These are phyloP conservation scores for Fragum whitleyi DNA, from an alignment of 2,888 invertebrate genomes.

Conservation along the genomic window DNA sequence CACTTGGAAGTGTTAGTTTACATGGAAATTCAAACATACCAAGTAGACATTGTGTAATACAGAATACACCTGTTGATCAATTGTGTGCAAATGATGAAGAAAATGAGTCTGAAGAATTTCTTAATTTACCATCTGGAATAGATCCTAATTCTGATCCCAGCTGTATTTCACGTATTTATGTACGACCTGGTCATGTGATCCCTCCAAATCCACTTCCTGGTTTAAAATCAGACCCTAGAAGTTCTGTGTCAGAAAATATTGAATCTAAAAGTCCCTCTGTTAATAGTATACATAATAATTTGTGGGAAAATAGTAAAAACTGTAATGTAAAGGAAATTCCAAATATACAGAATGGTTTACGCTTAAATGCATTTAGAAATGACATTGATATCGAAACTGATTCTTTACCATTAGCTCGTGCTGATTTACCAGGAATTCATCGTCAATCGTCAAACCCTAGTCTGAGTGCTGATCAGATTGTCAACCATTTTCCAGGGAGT, in stretches of 20 bases:
- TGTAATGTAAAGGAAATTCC: constrained; percentile 12
- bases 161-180: constrained; percentile 22
- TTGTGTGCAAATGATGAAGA: background rate
- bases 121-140: constrained; percentile 30
- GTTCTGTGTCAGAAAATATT: background rate
- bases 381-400: constrained; percentile 39
- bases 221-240: background rate
- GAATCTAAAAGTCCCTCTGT: background rate
- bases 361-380: constrained; percentile 21
- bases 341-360: background rate
- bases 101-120: background rate
- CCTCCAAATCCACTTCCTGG: background rate
- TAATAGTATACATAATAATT: constrained; percentile 35
- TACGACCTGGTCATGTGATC: constrained; percentile 18
- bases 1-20: constrained; percentile 1
- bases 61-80: background rate
- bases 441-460: background rate
- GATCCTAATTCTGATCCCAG: constrained; percentile 25
- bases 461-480: constrained; percentile 12
- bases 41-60: background rate
- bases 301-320: constrained; percentile 41
- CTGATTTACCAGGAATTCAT: constrained; percentile 12
- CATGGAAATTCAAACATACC: background rate
- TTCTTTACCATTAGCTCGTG: background rate
- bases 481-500: constrained; percentile 12